phyloP scores from a whole-genome alignment of 2,888 invertebrate genomes.

The Eumacrocentrus americanus region DNA sequence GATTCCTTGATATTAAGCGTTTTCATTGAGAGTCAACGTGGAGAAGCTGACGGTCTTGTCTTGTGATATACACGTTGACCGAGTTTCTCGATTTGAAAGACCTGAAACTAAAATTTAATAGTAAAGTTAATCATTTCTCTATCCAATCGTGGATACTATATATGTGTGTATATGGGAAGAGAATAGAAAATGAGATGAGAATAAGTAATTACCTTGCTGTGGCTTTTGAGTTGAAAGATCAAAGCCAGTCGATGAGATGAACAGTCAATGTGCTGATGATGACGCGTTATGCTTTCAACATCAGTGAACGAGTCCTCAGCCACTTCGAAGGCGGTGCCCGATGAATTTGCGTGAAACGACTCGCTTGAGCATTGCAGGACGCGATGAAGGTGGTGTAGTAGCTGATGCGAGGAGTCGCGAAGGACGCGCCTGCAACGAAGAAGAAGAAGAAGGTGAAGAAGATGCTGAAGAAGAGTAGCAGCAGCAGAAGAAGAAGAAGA shows the following conservation, averaged over 20 bases:
- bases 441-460: conserved; percentile 24
- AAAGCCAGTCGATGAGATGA: conserved; percentile 23
- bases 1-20: too few species aligned
- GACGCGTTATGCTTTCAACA: conserved; percentile 51
- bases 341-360: conserved; percentile 57
- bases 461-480: conserved; percentile 24
- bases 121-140: neutral
- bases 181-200: neutral
- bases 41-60: neutral
- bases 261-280: conserved; percentile 11
- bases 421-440: too few species aligned
- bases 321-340: conserved; percentile 43
- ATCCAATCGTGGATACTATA: neutral
- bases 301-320: conserved; percentile 39
- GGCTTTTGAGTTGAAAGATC: conserved; percentile 15
- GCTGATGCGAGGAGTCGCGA: neutral
- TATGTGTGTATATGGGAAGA: neutral
- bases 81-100: neutral
- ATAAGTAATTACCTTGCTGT: conserved; percentile 10
- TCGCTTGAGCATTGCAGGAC: neutral
- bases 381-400: conserved; percentile 13
- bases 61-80: neutral
- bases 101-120: neutral
- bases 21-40: too few species aligned
- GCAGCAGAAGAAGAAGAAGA: conserved; percentile 27